Evolutionary conservation across 2,113 vertebrate species (phyloP).

Genomic region (Pontoporia blainvillei): DNA sequence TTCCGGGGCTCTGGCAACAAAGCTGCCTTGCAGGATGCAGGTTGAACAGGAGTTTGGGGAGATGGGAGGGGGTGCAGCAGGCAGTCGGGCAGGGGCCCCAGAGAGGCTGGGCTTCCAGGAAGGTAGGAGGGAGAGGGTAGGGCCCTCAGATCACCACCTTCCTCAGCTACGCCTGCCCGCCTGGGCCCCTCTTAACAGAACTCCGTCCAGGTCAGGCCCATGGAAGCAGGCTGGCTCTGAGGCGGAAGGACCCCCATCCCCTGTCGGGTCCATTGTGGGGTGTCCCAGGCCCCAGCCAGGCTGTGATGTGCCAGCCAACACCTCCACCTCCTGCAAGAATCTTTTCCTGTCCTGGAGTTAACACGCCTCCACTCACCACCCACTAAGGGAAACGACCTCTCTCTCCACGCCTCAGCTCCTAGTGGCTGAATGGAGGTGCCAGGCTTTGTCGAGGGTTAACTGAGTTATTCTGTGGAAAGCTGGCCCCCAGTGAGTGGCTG

Average conservation of each 20-base stretch:
- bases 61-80: neutral
- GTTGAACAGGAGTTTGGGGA: constrained; percentile 29
- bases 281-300: neutral
- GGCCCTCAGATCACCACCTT: too few relatives aligned
- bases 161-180: neutral
- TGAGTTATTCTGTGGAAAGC: neutral
- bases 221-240: neutral
- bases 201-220: neutral
- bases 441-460: accelerated
- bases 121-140: neutral
- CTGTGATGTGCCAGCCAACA: neutral
- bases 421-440: accelerated
- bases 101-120: neutral
- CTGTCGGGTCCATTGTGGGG: accelerated
- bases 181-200: neutral
- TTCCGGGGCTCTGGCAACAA: constrained; percentile 75
- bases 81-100: neutral
- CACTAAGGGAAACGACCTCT: neutral
- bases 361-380: accelerated
- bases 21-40: constrained; percentile 58
- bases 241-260: too few relatives aligned
- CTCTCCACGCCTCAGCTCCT: neutral
- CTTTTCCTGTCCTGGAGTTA: neutral
- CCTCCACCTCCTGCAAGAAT: too few relatives aligned
- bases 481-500: accelerated